Evolutionary conservation across 2,797 vertebrate genomes (phyloP).

Genomic region (Cheirogaleus major): DNA sequence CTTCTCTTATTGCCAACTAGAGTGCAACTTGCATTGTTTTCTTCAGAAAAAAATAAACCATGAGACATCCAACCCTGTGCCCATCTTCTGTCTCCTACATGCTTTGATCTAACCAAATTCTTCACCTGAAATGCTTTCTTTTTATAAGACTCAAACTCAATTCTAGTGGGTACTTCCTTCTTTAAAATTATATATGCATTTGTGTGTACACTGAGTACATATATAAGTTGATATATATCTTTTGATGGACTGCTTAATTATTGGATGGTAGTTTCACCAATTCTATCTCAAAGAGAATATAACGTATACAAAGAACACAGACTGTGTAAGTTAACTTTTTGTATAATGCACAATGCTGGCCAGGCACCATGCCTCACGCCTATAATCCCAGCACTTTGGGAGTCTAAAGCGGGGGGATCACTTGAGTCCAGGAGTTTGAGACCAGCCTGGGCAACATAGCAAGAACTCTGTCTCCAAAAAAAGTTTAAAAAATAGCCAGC

Average conservation of each 20-base stretch:
- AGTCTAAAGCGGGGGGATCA: background rate
- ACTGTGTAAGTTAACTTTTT: background rate
- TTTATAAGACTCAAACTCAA: background rate
- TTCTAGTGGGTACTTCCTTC: background rate
- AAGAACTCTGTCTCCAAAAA: background rate
- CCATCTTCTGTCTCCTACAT: background rate
- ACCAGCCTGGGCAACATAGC: background rate
- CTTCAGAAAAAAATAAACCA: conserved; percentile 15
- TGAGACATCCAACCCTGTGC: background rate
- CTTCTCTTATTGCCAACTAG: background rate
- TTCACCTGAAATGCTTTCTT: background rate
- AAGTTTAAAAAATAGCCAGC: background rate
- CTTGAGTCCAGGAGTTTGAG: background rate
- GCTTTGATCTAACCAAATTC: background rate
- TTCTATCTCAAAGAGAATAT: background rate
- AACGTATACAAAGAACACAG: background rate
- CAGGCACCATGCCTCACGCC: background rate
- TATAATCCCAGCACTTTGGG: background rate
- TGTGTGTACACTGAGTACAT: background rate
- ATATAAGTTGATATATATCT: background rate
- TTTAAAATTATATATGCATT: background rate
- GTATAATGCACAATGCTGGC: background rate
- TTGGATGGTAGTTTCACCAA: background rate
- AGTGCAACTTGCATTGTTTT: background rate
- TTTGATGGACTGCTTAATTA: background rate